A percentile compares a stretch with the other conserved stretches of the same genome.
phyloP scores from a whole-genome alignment of 2,888 invertebrate genomes.

The Luperina testacea region DNA sequence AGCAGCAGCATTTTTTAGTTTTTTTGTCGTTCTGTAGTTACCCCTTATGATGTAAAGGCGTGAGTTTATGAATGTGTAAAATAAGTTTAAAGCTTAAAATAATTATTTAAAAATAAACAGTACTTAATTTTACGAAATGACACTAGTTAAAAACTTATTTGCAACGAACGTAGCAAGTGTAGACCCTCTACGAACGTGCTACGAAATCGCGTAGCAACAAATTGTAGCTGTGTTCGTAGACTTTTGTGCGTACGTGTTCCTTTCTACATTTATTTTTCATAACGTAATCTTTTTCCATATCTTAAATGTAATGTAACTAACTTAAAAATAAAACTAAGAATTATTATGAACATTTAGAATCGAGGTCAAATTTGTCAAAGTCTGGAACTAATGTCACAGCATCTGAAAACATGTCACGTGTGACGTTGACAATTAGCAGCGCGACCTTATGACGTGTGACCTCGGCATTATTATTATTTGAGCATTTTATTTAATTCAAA shows the following conservation, averaged over 20 bases:
- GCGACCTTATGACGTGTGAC: slow-evolving; percentile 46
- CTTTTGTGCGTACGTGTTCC: background rate
- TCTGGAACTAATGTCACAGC: slow-evolving; percentile 51
- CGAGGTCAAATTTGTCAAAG: slow-evolving; percentile 51
- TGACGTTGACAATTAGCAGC: slow-evolving; percentile 48
- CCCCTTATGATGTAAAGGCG: background rate
- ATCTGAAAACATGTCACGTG: slow-evolving; percentile 44
- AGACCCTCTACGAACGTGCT: slow-evolving; percentile 58
- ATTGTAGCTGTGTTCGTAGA: slow-evolving; percentile 12
- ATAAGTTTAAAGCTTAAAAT: background rate
- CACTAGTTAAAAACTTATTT: background rate
- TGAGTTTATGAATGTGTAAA: background rate
- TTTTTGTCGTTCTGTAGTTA: background rate
- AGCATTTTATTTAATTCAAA: slow-evolving; percentile 50
- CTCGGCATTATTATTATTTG: slow-evolving; percentile 40
- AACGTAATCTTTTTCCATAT: background rate
- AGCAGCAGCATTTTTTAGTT: background rate
- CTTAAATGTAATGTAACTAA: background rate
- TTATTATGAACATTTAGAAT: slow-evolving; percentile 25
- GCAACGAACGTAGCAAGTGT: slow-evolving; percentile 14
- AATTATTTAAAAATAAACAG: background rate
- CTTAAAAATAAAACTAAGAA: background rate
- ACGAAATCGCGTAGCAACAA: slow-evolving; percentile 55
- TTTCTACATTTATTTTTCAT: background rate
- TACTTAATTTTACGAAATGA: background rate